Percentiles rank a stretch among this genome's conserved stretches.
These are phyloP conservation scores for Aratinga solstitialis DNA, from an alignment of 2,797 vertebrate genomes.

Conservation along the genomic window DNA sequence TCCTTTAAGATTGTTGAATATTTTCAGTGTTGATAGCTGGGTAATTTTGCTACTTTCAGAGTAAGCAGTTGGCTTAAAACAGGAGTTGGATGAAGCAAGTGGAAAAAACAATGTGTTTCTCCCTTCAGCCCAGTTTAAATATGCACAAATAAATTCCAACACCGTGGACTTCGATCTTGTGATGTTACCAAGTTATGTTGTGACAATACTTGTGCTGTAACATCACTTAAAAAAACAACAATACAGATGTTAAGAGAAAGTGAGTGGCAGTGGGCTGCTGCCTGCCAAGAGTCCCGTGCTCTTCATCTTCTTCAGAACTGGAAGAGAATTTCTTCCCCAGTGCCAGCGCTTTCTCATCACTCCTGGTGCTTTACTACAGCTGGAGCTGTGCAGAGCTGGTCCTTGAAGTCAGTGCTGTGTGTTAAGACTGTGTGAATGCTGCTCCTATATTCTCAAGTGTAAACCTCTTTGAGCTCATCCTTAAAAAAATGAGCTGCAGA, in stretches of 20 bases:
- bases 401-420: neutral
- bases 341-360: neutral
- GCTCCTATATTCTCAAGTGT: neutral
- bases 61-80: constrained; percentile 16
- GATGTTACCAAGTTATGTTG: constrained; percentile 20
- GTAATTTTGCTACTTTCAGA: constrained; percentile 13
- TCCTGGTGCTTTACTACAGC: neutral
- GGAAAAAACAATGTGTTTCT: constrained; percentile 34
- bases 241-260: neutral
- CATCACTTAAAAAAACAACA: constrained; percentile 8
- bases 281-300: neutral
- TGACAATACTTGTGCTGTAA: constrained; percentile 26
- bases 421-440: neutral
- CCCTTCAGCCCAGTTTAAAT: constrained; percentile 19
- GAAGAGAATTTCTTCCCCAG: neutral
- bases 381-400: neutral
- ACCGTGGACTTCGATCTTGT: neutral
- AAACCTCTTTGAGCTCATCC: neutral
- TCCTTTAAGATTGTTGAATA: neutral
- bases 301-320: neutral
- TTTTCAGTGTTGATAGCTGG: neutral
- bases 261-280: neutral
- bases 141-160: neutral
- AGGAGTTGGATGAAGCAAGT: constrained; percentile 18
- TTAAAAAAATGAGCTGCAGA: neutral